phyloP scores from a whole-genome alignment of 2,113 vertebrate genomes.

The Onychostoma macrolepis region DNA sequence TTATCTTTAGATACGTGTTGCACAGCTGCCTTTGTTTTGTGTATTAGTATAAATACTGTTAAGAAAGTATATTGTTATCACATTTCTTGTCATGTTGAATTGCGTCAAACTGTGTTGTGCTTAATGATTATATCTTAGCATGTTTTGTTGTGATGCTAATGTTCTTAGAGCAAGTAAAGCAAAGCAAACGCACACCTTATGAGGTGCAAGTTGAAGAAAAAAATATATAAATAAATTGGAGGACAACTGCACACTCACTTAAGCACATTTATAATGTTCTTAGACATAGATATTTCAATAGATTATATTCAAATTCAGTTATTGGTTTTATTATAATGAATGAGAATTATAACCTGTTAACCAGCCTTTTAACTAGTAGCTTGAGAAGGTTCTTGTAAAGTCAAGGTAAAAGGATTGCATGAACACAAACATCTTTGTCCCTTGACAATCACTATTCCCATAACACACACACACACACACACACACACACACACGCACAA shows the following conservation, averaged over 20 bases:
- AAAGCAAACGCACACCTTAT: too few relatives aligned
- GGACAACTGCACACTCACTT: too few relatives aligned
- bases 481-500: neutral
- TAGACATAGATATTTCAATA: neutral
- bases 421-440: conserved; percentile 7
- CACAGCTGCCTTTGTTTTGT: neutral
- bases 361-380: neutral
- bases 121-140: neutral
- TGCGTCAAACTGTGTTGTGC: neutral
- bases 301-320: neutral
- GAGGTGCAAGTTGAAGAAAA: too few relatives aligned
- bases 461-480: neutral
- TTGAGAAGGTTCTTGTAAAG: neutral
- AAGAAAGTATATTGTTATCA: neutral
- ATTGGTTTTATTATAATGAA: neutral
- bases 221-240: too few relatives aligned
- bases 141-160: neutral
- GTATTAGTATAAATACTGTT: neutral
- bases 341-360: neutral
- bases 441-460: conserved; percentile 2
- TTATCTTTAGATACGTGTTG: neutral
- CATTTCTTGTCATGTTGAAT: neutral
- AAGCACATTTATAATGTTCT: too few relatives aligned
- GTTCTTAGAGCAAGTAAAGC: too few relatives aligned
- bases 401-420: neutral